Conservation (phyloP, 2,888 invertebrate genomes). For the Mythimna lalbum region DNA sequence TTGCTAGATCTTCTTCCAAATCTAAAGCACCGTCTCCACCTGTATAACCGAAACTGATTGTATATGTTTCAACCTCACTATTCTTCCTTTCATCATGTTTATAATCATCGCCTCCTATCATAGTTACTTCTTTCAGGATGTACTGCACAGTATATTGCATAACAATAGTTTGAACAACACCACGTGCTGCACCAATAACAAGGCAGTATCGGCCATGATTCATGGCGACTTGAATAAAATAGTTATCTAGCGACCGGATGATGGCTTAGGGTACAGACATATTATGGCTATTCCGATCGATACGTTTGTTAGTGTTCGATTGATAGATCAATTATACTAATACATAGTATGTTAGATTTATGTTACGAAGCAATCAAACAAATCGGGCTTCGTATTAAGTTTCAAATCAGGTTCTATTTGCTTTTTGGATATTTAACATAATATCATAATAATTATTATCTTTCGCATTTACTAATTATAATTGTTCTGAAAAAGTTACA, state of each 20-base stretch:
- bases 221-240: conserved; percentile 62
- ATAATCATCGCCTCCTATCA: background rate
- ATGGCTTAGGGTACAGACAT: conserved; percentile 29
- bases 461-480: background rate
- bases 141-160: background rate
- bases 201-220: conserved; percentile 64
- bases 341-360: conserved; percentile 5
- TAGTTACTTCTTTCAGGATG: conserved; percentile 6
- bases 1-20: background rate
- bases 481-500: background rate
- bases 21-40: too few relatives aligned
- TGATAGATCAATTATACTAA: conserved; percentile 23
- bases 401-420: background rate
- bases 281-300: conserved; percentile 27
- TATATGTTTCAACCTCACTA: background rate
- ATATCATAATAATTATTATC: too few relatives aligned
- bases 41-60: background rate
- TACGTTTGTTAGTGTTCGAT: conserved; percentile 29
- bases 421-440: background rate
- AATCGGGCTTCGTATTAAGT: background rate
- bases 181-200: conserved; percentile 62
- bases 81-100: background rate
- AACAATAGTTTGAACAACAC: conserved; percentile 45
- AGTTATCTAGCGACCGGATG: conserved; percentile 54
- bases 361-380: background rate